Evolutionary conservation across 2,888 invertebrate species (phyloP), one percentile per base, ranked within the genome.

Genomic region (Hyposoter didymator): DNA sequence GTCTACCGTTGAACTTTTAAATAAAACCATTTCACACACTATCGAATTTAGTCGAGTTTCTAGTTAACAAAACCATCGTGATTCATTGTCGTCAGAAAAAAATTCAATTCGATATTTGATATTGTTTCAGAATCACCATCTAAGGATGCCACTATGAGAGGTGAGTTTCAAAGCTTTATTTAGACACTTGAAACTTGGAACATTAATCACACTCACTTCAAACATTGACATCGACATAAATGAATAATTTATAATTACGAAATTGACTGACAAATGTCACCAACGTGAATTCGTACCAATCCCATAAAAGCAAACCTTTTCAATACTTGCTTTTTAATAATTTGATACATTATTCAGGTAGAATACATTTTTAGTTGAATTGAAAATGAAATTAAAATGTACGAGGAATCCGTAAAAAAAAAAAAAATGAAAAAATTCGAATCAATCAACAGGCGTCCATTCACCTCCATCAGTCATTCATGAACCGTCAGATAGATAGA

Each of bases 141-240:
- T 92, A 91, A 90, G 89, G 90, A 92, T 91, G 91, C 88, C 92
- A 93, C 90, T 88, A 93, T 93, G 93, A 93, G 93, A 92, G 92
- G 93, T 92, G 89, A 93, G 91, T 87, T 55, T 17, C 35, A 76
- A 70, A 70, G 32, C 32, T 45, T 62, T 52, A 62, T 69, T 67
- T 78, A 35, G 47, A 39, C 0, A 59, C 7, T 10, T 17, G 5
- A 2, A n/a, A 72, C 55, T 47, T 10, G 19, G n/a, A 66, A 70
- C 55, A 7, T 82, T 43, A 35, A 19, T 62, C 12, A 45, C 28
- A 64, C 62, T n/a, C 64, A 43, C 8, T 43, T 14, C 32, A 49
- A 22, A 79, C 19, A 64, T 28, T 22, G 10, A 55, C 39, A 49
- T 32, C 70, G 43, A 3, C 22, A 43, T 59, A 17, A 43, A 52